These are phyloP conservation scores for Bombus polaris DNA, from an alignment of 1,140 invertebrate genomes.

Conservation along the genomic window DNA sequence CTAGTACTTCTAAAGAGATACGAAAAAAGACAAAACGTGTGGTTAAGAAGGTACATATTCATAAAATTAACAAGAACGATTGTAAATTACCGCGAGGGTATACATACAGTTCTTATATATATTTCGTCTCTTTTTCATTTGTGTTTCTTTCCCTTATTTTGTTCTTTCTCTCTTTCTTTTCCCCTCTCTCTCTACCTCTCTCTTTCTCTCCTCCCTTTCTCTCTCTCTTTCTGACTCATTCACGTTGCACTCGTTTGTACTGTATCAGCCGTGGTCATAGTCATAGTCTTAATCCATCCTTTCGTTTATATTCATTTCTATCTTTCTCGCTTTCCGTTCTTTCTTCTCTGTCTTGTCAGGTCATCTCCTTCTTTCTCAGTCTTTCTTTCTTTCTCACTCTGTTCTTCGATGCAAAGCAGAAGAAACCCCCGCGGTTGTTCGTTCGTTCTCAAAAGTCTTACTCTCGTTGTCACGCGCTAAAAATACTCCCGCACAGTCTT, in stretches of 20 bases:
- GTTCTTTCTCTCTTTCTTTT: not conserved
- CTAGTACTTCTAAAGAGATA: not conserved
- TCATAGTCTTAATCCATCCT: constrained; percentile 31
- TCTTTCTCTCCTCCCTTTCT: not conserved
- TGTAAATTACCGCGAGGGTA: constrained; percentile 4
- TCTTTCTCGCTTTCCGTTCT: constrained; percentile 29
- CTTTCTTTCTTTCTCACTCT: constrained; percentile 20
- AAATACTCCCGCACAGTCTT: constrained; percentile 57
- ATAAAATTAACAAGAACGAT: constrained; percentile 15
- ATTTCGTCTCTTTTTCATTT: not conserved
- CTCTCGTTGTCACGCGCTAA: constrained; percentile 62
- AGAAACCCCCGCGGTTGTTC: constrained; percentile 49
- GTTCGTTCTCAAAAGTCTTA: constrained; percentile 56
- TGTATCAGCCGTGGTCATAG: constrained; percentile 13
- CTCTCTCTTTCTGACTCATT: not conserved
- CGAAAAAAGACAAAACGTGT: not conserved
- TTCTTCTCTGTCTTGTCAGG: not conserved
- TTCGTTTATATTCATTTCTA: constrained; percentile 36
- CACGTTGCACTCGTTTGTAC: constrained; percentile 14
- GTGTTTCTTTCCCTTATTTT: not conserved
- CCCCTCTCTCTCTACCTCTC: not conserved
- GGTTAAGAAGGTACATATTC: not conserved
- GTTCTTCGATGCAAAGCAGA: constrained; percentile 40
- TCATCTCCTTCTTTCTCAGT: not conserved
- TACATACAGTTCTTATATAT: not conserved